phyloP scores from a whole-genome alignment of 1,140 invertebrate species.

The Micrasema minimum region DNA sequence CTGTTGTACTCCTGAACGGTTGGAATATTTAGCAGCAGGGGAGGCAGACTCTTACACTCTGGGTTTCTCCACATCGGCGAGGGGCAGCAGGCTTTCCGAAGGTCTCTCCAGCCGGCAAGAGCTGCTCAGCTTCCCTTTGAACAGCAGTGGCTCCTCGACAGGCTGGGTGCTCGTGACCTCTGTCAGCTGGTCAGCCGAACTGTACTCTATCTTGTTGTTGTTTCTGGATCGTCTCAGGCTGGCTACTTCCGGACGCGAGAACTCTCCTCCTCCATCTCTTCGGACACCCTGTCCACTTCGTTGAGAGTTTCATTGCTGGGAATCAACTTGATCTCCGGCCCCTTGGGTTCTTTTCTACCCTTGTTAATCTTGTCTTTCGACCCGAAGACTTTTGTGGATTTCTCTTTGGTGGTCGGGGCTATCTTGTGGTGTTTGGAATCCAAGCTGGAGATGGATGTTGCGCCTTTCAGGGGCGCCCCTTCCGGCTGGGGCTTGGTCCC shows the following conservation, averaged over 20 bases:
- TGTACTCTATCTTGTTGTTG: conserved; percentile 50
- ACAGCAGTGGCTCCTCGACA: conserved; percentile 3
- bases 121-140: conserved; percentile 17
- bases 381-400: conserved; percentile 63
- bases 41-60: conserved; percentile 50
- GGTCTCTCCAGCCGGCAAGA: conserved; percentile 32
- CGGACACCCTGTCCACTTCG: conserved; percentile 23
- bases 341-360: conserved; percentile 61
- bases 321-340: conserved; percentile 19
- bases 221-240: conserved; percentile 44
- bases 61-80: conserved; percentile 30
- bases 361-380: conserved; percentile 66
- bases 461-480: conserved; percentile 59
- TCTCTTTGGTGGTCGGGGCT: conserved; percentile 63
- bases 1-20: conserved; percentile 39
- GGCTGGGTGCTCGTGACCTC: neutral
- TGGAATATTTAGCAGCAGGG: conserved; percentile 35
- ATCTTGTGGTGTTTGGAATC: conserved; percentile 68
- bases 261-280: conserved; percentile 42
- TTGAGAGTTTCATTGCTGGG: conserved; percentile 48
- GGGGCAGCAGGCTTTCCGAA: conserved; percentile 17
- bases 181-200: conserved; percentile 44
- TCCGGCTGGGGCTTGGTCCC: conserved; percentile 61
- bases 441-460: conserved; percentile 66
- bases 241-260: conserved; percentile 31